A percentile compares a stretch with the other conserved stretches of the same genome.
Conservation (phyloP, 2,797 vertebrate genomes). For the Delichon dasypus region DNA sequence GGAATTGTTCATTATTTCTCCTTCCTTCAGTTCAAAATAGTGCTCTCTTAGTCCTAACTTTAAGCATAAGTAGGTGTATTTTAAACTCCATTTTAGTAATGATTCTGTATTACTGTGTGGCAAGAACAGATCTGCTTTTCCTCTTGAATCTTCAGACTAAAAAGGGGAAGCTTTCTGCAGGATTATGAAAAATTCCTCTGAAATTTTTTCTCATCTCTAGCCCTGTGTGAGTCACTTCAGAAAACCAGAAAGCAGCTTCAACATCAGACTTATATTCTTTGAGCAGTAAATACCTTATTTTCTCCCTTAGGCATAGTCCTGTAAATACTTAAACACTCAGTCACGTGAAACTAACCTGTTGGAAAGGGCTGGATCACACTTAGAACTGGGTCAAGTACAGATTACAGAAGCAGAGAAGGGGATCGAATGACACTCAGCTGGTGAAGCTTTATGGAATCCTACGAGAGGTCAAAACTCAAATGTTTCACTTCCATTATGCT, state of each 20-base stretch:
- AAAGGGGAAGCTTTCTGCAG: neutral
- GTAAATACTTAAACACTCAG: neutral
- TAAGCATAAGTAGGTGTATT: neutral
- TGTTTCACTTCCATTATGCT: neutral
- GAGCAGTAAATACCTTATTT: neutral
- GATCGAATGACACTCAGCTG: neutral
- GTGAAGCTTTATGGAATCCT: neutral
- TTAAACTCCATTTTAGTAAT: neutral
- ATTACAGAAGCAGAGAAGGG: neutral
- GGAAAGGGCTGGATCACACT: neutral
- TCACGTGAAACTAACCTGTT: neutral
- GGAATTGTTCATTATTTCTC: neutral
- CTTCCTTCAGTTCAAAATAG: neutral
- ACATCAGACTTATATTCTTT: neutral
- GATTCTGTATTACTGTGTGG: neutral
- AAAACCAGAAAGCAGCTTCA: neutral
- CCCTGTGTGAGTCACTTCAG: neutral
- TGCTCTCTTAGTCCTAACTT: neutral
- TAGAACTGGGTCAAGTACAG: slow-evolving; percentile 17
- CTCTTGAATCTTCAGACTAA: neutral
- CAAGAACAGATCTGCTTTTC: neutral
- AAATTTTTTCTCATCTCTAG: neutral
- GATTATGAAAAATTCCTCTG: slow-evolving; percentile 9
- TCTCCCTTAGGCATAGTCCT: neutral
- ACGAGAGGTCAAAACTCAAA: neutral